Conservation (phyloP, 2,113 vertebrate genomes). For the Tursiops truncatus region DNA sequence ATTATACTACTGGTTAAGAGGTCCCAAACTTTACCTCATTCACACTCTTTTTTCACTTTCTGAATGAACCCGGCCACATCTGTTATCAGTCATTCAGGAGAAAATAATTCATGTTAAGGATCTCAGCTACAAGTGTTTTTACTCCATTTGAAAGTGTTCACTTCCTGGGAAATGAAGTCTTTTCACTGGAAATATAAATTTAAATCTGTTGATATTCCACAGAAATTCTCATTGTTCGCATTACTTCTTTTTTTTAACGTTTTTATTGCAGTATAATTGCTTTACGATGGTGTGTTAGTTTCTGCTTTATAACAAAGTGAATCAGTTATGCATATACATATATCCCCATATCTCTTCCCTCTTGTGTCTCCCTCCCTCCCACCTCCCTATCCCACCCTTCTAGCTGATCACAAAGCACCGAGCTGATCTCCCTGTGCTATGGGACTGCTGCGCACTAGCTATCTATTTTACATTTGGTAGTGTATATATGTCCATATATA, state of each 20-base stretch:
- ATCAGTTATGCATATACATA: no score
- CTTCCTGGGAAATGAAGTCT: not conserved
- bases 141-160: not conserved
- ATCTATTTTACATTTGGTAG: no score
- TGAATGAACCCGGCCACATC: not conserved
- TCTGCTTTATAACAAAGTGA: no score
- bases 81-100: not conserved
- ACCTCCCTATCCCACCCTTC: no score
- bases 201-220: not conserved
- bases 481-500: no score
- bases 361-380: no score
- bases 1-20: not conserved
- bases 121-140: not conserved
- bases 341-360: no score
- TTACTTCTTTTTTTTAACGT: slow-evolving; percentile 19
- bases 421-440: no score
- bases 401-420: no score
- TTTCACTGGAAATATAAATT: not conserved
- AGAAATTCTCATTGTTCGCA: not conserved
- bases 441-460: no score
- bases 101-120: not conserved
- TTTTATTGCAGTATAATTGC: not conserved
- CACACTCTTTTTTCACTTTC: not conserved
- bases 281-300: no score
- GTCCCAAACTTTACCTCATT: not conserved